phyloP scores from a whole-genome alignment of 2,113 vertebrate genomes.

The Bubo blakistoni region DNA sequence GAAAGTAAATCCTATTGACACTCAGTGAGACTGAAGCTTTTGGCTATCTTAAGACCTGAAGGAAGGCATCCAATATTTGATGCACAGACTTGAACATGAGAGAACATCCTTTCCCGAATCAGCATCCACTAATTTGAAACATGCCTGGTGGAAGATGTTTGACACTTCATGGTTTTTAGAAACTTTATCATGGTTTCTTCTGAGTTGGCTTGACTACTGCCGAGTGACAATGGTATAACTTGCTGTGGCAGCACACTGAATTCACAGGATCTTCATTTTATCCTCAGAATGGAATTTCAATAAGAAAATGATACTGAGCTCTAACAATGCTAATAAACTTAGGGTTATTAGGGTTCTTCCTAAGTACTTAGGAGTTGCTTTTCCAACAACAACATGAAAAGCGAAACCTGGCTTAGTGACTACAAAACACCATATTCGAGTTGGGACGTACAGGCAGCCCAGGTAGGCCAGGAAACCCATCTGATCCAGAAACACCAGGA shows the following conservation, averaged over 20 bases:
- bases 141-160: not conserved
- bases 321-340: not conserved
- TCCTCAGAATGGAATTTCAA: not conserved
- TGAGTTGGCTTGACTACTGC: not conserved
- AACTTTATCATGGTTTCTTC: not conserved
- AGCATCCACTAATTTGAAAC: not conserved
- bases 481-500: conserved; percentile 70
- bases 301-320: not conserved
- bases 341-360: not conserved
- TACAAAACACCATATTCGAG: not conserved
- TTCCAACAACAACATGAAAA: not conserved
- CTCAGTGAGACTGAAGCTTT: not conserved
- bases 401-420: not conserved
- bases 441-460: conserved; percentile 76
- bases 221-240: not conserved
- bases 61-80: not conserved
- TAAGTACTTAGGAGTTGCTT: not conserved
- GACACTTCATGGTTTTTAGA: not conserved
- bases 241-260: not conserved
- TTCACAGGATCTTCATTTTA: not conserved
- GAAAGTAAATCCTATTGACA: not conserved
- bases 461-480: conserved; percentile 69
- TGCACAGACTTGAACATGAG: not conserved
- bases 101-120: not conserved
- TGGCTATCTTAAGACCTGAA: not conserved